Percentiles rank a stretch among this genome's conserved stretches.
These are phyloP conservation scores for Neodiprion pinetum DNA, from an alignment of 1,140 invertebrate species.

Conservation along the genomic window DNA sequence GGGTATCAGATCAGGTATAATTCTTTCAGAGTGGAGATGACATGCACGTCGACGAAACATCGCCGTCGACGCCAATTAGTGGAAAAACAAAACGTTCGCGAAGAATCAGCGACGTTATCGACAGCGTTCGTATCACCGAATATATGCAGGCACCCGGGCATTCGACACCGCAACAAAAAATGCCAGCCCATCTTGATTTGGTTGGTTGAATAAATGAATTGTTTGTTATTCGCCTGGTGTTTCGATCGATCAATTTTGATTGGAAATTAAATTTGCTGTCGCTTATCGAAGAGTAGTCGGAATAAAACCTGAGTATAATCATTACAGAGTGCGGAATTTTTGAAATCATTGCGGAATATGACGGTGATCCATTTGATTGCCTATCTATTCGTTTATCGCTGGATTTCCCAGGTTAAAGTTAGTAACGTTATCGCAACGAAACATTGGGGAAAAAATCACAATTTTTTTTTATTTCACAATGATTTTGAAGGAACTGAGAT, in stretches of 20 bases:
- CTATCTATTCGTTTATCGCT: no score
- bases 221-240: no score
- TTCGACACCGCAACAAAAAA: background rate
- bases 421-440: no score
- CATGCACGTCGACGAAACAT: background rate
- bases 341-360: background rate
- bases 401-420: no score
- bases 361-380: background rate
- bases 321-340: background rate
- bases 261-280: background rate
- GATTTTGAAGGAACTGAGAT: no score
- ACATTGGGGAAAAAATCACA: no score
- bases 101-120: slow-evolving; percentile 46
- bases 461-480: no score
- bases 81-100: slow-evolving; percentile 31
- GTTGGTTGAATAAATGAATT: background rate
- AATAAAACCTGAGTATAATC: slow-evolving; percentile 18
- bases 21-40: background rate
- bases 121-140: slow-evolving; percentile 35
- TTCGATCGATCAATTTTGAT: background rate
- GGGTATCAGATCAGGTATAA: background rate
- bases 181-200: background rate
- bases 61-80: slow-evolving; percentile 6
- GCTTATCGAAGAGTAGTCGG: background rate
- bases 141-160: background rate